Evolutionary conservation across 1,140 invertebrate genomes (phyloP), one percentile per base, ranked within the genome.

Genomic region (Cataglyphis hispanica): DNA sequence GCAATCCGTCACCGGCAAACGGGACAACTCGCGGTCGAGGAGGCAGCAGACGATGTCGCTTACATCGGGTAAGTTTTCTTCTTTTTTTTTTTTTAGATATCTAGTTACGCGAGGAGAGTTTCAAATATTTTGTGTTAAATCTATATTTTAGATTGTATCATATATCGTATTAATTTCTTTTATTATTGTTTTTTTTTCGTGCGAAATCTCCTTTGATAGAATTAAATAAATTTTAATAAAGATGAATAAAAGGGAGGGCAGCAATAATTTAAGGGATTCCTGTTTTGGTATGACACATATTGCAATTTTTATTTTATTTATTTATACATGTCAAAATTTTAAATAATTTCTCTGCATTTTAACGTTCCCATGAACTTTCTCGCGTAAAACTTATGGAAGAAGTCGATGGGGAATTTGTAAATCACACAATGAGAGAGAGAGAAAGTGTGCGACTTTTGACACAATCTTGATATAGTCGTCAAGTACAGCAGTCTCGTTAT

Each of bases 1-100:
- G 13, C 92, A 93, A 72, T 66, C 84, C 19, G 88, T 90, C 63
- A 66, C 91, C 40, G 81, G 90, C 4, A 94, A 95, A 67, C 90
- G 93, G 1, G 91, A 93, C 10, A 93, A 86, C 5, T 91, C 93
- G 46, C 92, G 91, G 77, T 90, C 91, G 37, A 91, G 93, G 83
- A 85, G 94, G 58, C 92, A 93, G 53, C 93, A 94, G 66, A 69
- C 95, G 93, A 89, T 96, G 95, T 95, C 95, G 92, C 90, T 95
- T 94, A 92, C 93, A 34, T 94, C 93, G 75, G 96, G 96, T 96
- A 93, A 95, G 95, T 95, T 50, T 64, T 64, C 61, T 69, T 90
- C 13, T 78, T 66, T 43, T 31, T 69, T 90, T 10, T 78, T 66
- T 43, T 64, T 31, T 6, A 19, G 22, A 67, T 11, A 5, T 31